Conservation (phyloP, 2,113 vertebrate species). For the Symphodus melops region DNA sequence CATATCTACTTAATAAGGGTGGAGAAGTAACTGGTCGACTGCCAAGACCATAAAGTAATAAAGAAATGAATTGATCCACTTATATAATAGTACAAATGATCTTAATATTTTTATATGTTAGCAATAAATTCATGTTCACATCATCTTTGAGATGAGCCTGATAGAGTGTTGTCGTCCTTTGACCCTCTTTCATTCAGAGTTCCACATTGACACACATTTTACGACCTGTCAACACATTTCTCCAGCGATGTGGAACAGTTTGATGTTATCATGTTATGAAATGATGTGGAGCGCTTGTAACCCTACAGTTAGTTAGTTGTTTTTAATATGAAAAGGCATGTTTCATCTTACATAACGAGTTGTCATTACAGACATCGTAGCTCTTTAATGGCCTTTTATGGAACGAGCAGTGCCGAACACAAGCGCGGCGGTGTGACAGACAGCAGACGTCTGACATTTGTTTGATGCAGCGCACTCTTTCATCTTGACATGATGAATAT, state of each 20-base stretch:
- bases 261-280: not conserved
- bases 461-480: conserved; percentile 19
- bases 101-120: not conserved
- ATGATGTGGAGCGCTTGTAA: not conserved
- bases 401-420: conserved; percentile 5
- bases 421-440: not conserved
- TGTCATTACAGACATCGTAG: conserved; percentile 17
- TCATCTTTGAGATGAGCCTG: not conserved
- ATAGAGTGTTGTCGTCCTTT: conserved; percentile 4
- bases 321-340: not conserved
- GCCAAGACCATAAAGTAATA: not conserved
- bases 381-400: conserved; percentile 11
- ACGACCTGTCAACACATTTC: not conserved
- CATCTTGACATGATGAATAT: conserved; percentile 44
- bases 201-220: not conserved
- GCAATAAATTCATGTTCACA: not conserved
- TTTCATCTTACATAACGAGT: conserved; percentile 34
- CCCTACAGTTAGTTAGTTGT: not conserved
- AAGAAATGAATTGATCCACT: not conserved
- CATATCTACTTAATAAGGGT: not conserved
- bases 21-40: not conserved
- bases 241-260: not conserved
- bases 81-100: not conserved
- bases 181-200: not conserved
- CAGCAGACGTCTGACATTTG: conserved; percentile 4